phyloP scores from a whole-genome alignment of 2,113 vertebrate species.

The Alectura lathami region DNA sequence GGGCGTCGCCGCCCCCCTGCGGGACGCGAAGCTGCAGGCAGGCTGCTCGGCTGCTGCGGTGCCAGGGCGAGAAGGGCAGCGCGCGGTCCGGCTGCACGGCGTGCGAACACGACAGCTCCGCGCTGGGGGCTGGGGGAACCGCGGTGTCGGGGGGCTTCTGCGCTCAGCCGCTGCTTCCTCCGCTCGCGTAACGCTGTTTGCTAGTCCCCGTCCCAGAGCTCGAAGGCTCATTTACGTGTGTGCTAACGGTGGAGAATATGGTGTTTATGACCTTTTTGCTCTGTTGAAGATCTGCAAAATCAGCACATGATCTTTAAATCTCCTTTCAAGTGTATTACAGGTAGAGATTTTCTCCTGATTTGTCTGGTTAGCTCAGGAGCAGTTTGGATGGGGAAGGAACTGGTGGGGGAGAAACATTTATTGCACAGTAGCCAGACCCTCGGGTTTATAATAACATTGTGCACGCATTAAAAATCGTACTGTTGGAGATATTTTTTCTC shows the following conservation, averaged over 20 bases:
- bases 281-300: neutral
- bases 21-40: too few species aligned
- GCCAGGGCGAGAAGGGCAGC: too few species aligned
- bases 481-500: neutral
- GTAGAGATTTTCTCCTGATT: neutral
- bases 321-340: neutral
- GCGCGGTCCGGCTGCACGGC: too few species aligned
- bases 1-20: too few species aligned
- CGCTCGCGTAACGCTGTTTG: neutral
- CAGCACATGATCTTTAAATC: neutral
- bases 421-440: neutral
- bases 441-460: fast-evolving
- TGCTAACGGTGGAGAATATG: neutral
- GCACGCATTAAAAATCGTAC: neutral
- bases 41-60: too few species aligned
- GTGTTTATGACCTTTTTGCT: neutral
- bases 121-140: neutral
- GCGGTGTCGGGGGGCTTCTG: neutral
- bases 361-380: too few species aligned
- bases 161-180: neutral
- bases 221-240: neutral
- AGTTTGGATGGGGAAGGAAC: fast-evolving
- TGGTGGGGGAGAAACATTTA: neutral
- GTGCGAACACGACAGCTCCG: too few species aligned
- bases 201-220: neutral